phyloP scores from a whole-genome alignment of 2,113 vertebrate species.

The Stomatorhinus ivindoensis region DNA sequence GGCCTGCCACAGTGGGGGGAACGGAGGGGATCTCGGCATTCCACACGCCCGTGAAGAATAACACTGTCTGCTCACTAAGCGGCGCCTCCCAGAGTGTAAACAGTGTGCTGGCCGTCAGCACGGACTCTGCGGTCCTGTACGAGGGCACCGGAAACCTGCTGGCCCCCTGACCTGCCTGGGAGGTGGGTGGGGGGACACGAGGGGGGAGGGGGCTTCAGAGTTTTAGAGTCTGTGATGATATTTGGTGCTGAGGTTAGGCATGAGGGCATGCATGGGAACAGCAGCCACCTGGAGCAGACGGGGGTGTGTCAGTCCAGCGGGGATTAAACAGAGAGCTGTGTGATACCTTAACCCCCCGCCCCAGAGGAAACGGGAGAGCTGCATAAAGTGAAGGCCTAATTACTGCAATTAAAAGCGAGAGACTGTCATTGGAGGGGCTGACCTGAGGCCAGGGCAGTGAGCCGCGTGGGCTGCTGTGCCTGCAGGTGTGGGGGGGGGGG shows the following conservation, averaged over 20 bases:
- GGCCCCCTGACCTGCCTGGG: background rate
- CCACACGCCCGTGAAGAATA: background rate
- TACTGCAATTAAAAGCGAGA: background rate
- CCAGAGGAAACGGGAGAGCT: background rate
- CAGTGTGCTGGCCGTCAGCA: background rate
- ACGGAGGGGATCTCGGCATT: background rate
- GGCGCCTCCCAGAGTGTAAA: background rate
- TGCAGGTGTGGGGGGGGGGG: slow-evolving; percentile 11
- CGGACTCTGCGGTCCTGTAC: background rate
- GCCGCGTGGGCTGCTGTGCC: background rate
- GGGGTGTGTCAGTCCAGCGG: background rate
- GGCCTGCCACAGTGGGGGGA: background rate
- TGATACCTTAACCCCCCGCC: background rate
- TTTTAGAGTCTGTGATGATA: background rate
- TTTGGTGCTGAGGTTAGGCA: background rate
- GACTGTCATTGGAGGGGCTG: background rate
- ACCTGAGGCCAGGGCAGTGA: background rate
- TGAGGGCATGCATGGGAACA: background rate
- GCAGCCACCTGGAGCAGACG: background rate
- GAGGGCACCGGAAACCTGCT: background rate
- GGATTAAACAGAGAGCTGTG: background rate
- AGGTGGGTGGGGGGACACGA: background rate
- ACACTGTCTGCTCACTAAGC: background rate
- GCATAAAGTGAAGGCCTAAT: background rate
- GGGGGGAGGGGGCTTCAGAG: background rate